phyloP scores from a whole-genome alignment of 2,888 invertebrate species.

The Omphaloscelis lunosa region DNA sequence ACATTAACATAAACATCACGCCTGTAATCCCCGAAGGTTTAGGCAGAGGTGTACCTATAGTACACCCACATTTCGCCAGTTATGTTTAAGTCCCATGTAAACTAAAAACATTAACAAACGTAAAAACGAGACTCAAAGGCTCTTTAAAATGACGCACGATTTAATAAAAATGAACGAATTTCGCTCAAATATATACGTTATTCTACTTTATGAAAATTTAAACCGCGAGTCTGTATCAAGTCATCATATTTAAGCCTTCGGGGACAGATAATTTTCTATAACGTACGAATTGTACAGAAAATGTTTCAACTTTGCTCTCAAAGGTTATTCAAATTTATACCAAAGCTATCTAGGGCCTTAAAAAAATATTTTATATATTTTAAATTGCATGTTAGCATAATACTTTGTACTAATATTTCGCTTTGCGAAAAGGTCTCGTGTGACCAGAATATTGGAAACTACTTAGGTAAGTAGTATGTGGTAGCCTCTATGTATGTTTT shows the following conservation, averaged over 20 bases:
- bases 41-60: no score
- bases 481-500: background rate
- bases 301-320: constrained; percentile 31
- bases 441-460: constrained; percentile 34
- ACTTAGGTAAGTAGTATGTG: constrained; percentile 7
- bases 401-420: constrained; percentile 18
- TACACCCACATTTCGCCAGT: no score
- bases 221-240: constrained; percentile 13
- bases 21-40: no score
- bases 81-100: no score
- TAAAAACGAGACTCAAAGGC: constrained; percentile 5
- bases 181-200: constrained; percentile 3
- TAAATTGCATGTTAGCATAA: constrained; percentile 31
- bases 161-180: constrained; percentile 10
- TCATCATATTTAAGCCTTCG: constrained; percentile 1
- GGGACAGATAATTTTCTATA: constrained; percentile 55
- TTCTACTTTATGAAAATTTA: constrained; percentile 36
- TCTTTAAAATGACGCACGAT: background rate
- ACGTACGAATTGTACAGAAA: constrained; percentile 37
- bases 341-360: constrained; percentile 26
- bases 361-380: constrained; percentile 40
- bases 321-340: constrained; percentile 40
- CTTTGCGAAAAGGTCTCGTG: constrained; percentile 11
- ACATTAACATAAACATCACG: no score
- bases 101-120: background rate